Conservation (phyloP, 1,140 invertebrate genomes). For the Vanessa atalanta region DNA sequence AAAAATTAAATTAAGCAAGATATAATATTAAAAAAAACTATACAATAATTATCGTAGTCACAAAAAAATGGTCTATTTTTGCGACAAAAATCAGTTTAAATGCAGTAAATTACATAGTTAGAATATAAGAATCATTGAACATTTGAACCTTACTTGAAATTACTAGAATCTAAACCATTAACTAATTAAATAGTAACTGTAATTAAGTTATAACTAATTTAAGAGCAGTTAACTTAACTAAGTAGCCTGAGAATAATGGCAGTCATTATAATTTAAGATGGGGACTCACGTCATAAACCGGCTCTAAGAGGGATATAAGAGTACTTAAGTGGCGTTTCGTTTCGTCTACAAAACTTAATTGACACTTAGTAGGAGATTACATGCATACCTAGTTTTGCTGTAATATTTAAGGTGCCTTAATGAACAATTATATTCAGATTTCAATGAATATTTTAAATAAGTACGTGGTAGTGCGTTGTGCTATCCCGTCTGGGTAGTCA, state of each 20-base stretch:
- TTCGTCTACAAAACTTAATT: conserved; percentile 8
- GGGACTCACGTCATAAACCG: conserved; percentile 2
- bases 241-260: conserved; percentile 6
- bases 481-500: too few relatives aligned
- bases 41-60: too few relatives aligned
- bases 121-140: too few relatives aligned
- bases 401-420: conserved; percentile 1
- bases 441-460: not conserved
- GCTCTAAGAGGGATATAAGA: conserved; percentile 6
- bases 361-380: conserved; percentile 15
- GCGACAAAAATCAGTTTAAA: too few relatives aligned
- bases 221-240: conserved; percentile 7
- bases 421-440: conserved; percentile 1
- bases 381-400: not conserved
- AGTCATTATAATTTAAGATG: conserved; percentile 13
- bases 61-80: too few relatives aligned
- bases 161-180: not conserved
- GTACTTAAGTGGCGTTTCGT: conserved; percentile 6
- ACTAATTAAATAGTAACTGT: conserved; percentile 7
- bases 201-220: conserved; percentile 10
- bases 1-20: too few relatives aligned
- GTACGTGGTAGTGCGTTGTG: not conserved
- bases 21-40: too few relatives aligned
- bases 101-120: too few relatives aligned
- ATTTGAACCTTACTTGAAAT: not conserved